Evolutionary conservation across 2,888 invertebrate genomes (phyloP).

Genomic region (Troilus luridus): DNA sequence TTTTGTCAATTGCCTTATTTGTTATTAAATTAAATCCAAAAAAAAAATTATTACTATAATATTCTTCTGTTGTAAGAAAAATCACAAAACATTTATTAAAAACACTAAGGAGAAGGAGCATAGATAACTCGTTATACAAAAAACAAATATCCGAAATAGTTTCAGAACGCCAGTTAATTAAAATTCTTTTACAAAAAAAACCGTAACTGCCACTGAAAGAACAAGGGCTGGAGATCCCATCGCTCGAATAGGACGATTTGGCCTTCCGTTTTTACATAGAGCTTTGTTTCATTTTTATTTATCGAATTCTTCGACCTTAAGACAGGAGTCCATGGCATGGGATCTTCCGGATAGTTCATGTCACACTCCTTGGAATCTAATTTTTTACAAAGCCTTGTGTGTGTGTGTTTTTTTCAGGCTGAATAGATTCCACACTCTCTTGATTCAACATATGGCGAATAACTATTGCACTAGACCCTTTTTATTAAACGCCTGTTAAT

Average conservation of each 20-base stretch:
- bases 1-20: too few species aligned
- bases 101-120: background rate
- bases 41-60: too few species aligned
- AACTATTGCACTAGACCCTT: too few species aligned
- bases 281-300: conserved; percentile 27
- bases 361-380: background rate
- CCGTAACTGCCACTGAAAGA: conserved; percentile 9
- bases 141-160: background rate
- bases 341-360: conserved; percentile 13
- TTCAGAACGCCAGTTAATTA: conserved; percentile 1
- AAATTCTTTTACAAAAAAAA: conserved; percentile 17
- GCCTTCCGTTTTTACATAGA: conserved; percentile 38
- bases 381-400: background rate
- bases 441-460: background rate
- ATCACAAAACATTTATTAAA: background rate
- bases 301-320: background rate
- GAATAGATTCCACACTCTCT: background rate
- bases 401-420: background rate
- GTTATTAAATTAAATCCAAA: too few species aligned
- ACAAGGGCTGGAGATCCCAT: conserved; percentile 2
- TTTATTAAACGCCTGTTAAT: too few species aligned
- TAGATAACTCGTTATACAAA: background rate
- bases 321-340: background rate
- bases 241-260: background rate
- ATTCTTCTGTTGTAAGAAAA: too few species aligned